A percentile compares a stretch with the other conserved stretches of the same genome.
phyloP scores from a whole-genome alignment of 2,113 vertebrate genomes.

The Malurus elegans region DNA sequence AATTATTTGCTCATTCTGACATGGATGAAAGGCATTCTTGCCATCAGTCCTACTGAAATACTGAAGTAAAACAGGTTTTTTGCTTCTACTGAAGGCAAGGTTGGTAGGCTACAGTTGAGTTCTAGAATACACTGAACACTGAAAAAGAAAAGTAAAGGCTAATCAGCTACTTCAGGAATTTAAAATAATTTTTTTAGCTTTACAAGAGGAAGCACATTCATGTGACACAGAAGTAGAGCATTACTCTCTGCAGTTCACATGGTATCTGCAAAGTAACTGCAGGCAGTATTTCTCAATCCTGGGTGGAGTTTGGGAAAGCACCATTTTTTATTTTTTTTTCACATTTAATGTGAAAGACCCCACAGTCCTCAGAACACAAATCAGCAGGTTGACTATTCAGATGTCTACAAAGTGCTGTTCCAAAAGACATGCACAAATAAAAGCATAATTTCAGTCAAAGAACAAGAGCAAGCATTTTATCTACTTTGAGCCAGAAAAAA shows the following conservation, averaged over 20 bases:
- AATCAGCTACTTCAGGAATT: neutral
- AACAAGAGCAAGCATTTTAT: neutral
- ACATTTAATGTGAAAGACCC: neutral
- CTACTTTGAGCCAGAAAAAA: neutral
- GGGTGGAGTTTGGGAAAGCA: conserved; percentile 54
- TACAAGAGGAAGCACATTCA: conserved; percentile 55
- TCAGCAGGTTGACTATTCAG: neutral
- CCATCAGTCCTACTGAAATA: neutral
- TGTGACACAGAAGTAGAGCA: conserved; percentile 23
- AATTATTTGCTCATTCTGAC: neutral
- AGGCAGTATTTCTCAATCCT: conserved; percentile 5
- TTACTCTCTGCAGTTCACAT: conserved; percentile 36
- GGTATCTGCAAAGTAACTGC: conserved; percentile 32
- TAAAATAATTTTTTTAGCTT: neutral
- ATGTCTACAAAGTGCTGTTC: neutral
- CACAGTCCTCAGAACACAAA: neutral
- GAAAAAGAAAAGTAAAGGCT: neutral
- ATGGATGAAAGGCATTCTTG: neutral
- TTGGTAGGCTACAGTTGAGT: neutral
- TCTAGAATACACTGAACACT: neutral
- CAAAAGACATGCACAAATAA: neutral
- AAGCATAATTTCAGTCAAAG: neutral
- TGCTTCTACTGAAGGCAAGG: neutral
- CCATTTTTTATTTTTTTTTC: conserved; percentile 18
- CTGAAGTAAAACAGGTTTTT: neutral